phyloP scores from a whole-genome alignment of 2,797 vertebrate species.

The Ambastaia sidthimunki region DNA sequence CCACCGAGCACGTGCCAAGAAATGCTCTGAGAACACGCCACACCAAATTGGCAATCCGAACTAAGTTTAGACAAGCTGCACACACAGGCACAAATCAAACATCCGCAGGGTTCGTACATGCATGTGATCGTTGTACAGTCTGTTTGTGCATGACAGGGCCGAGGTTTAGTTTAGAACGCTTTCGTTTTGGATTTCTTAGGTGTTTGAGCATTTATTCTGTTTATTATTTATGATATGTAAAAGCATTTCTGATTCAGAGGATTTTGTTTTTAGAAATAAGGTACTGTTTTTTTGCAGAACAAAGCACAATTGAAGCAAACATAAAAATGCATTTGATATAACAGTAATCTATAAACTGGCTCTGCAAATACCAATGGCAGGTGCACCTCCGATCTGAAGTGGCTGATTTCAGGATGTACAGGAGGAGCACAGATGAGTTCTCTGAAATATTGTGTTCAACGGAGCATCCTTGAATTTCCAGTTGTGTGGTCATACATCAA shows the following conservation, averaged over 20 bases:
- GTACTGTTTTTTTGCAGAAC: neutral
- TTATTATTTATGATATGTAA: conserved; percentile 9
- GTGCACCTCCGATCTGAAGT: neutral
- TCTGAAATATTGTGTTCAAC: conserved; percentile 40
- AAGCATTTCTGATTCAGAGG: neutral
- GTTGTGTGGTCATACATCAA: conserved; percentile 46
- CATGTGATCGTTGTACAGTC: conserved; percentile 36
- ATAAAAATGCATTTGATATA: neutral
- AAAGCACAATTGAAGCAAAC: neutral
- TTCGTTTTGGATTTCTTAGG: conserved; percentile 15
- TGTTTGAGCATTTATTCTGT: conserved; percentile 2
- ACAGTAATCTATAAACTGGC: neutral
- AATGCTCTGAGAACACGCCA: conserved; percentile 74
- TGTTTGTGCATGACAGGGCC: conserved; percentile 45
- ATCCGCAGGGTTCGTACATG: conserved; percentile 20
- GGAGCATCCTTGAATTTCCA: conserved; percentile 42
- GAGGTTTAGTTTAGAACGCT: neutral
- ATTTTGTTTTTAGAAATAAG: neutral
- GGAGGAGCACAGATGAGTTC: neutral
- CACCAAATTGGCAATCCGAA: conserved; percentile 60
- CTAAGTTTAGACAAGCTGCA: conserved; percentile 59
- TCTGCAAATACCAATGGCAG: neutral
- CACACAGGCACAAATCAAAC: conserved; percentile 46
- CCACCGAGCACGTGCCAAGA: conserved; percentile 76
- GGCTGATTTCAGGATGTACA: conserved; percentile 8